A percentile compares a stretch with the other conserved stretches of the same genome.
Evolutionary conservation across 2,888 invertebrate genomes (phyloP).

Genomic region (Oscheius sp.): DNA sequence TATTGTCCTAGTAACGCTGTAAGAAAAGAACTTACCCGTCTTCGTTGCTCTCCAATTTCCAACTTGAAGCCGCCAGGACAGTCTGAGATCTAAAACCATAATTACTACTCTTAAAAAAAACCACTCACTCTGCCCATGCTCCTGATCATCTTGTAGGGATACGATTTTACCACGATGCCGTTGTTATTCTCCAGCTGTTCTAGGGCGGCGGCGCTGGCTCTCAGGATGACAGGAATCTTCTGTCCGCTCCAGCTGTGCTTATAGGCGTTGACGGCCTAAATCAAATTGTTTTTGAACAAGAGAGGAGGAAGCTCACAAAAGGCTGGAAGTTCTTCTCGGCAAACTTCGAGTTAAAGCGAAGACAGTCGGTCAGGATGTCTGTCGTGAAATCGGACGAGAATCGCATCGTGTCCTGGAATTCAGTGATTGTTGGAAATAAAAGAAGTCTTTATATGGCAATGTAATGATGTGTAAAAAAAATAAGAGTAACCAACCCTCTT

Average conservation of each 20-base stretch:
- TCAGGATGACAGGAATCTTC: constrained; percentile 86
- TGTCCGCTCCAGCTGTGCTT: constrained; percentile 98
- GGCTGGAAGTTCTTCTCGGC: constrained; percentile 48
- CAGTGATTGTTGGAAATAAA: too few species aligned
- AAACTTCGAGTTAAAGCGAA: constrained; percentile 74
- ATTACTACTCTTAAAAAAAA: constrained; percentile 16
- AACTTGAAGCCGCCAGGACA: constrained; percentile 92
- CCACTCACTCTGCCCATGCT: constrained; percentile 50
- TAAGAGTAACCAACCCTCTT: constrained; percentile 34
- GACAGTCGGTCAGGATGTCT: constrained; percentile 89
- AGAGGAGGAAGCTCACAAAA: constrained; percentile 39
- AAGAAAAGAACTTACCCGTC: constrained; percentile 77
- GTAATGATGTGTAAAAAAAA: too few species aligned
- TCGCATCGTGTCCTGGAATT: constrained; percentile 85
- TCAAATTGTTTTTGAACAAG: neutral
- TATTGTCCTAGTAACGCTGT: neutral
- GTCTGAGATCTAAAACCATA: constrained; percentile 81
- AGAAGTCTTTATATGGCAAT: too few species aligned
- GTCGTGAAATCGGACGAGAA: constrained; percentile 95
- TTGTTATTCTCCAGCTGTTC: constrained; percentile 79
- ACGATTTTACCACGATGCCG: constrained; percentile 52
- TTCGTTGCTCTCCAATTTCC: constrained; percentile 89
- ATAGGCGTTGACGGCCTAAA: constrained; percentile 78
- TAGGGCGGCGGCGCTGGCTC: constrained; percentile 90
- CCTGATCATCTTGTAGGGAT: constrained; percentile 56